Evolutionary conservation across 1,140 invertebrate species (phyloP), one percentile per base, ranked within the genome.

Genomic region (Drosophila rhopaloa): DNA sequence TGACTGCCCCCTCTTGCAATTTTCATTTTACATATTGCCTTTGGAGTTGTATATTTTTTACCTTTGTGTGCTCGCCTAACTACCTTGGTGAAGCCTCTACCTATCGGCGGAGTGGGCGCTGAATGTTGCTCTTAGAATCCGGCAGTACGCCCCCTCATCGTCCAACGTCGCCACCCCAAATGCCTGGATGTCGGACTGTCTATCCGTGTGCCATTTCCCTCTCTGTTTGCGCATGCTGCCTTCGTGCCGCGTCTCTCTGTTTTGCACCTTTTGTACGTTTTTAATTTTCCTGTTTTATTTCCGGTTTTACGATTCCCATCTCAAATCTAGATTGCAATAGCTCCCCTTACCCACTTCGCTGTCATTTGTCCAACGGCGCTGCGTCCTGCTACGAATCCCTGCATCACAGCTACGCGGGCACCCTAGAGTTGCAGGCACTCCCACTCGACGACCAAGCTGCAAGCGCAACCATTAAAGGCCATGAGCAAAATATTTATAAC

Each of bases 271-370:
- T 91, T 91, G 90, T 91, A 90, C 90, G 86, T 90, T 91, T 91
- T 91, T 91, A 91, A 91, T 91, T 91, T 91, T 91, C 90, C 90
- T 91, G 90, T 91, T 91, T 91, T 91, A 91, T 91, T 91, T 91
- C 90, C 90, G 90, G 86, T 80, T 91, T 91, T 90, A 86, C 90
- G 86, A 91, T 91, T 91, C 90, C 76, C 81, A 91, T 91, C 81
- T 91, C 74, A 65, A 90, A 91, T 81, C 80, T 76, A 91, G 79
- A 91, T 91, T 91, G 88, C 83, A 89, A 71, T 83, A 67, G 72
- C 80, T 47, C 65, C 57, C 58, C 38, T 51, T 41, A 50, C 40
- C 4, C 16, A 19, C 41, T 38, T 37, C 29, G 1, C 46, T 11
- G 14, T 10, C 48, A 27, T 51, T 51, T 51, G 48, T 51, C 48